Percentiles rank a stretch among this genome's conserved stretches.
Conservation (phyloP, 1,140 invertebrate species). For the Ptiloglossa arizonensis region DNA sequence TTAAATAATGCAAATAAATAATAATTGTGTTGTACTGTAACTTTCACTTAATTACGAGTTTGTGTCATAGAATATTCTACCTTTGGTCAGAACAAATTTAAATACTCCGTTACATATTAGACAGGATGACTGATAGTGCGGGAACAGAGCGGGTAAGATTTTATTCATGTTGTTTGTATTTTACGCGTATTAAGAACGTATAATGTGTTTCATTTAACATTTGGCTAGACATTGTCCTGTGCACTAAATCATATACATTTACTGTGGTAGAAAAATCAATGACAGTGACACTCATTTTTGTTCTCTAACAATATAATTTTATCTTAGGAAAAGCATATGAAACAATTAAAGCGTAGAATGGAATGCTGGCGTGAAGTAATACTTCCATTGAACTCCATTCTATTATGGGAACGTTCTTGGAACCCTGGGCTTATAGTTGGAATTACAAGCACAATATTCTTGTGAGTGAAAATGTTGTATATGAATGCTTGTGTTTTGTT, state of each 20-base stretch:
- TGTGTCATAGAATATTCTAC: background rate
- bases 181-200: background rate
- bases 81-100: constrained; percentile 17
- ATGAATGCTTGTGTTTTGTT: background rate
- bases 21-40: background rate
- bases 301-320: constrained; percentile 20
- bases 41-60: background rate
- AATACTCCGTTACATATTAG: constrained; percentile 16
- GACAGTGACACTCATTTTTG: constrained; percentile 30
- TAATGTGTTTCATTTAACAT: background rate
- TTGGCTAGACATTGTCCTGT: background rate
- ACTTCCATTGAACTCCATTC: constrained; percentile 87
- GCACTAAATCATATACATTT: background rate
- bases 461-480: constrained; percentile 70
- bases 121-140: constrained; percentile 60
- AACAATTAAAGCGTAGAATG: constrained; percentile 88
- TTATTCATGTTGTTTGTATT: background rate
- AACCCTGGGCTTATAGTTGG: constrained; percentile 89
- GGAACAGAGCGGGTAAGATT: constrained; percentile 62
- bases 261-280: constrained; percentile 50
- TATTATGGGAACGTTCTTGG: constrained; percentile 92
- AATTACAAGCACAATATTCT: constrained; percentile 85
- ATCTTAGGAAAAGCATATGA: constrained; percentile 86
- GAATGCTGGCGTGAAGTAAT: constrained; percentile 92
- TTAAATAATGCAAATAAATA: constrained; percentile 15